A percentile compares a stretch with the other conserved stretches of the same genome.
Evolutionary conservation across 2,888 invertebrate genomes (phyloP).

Genomic region (Coenonympha arcania): DNA sequence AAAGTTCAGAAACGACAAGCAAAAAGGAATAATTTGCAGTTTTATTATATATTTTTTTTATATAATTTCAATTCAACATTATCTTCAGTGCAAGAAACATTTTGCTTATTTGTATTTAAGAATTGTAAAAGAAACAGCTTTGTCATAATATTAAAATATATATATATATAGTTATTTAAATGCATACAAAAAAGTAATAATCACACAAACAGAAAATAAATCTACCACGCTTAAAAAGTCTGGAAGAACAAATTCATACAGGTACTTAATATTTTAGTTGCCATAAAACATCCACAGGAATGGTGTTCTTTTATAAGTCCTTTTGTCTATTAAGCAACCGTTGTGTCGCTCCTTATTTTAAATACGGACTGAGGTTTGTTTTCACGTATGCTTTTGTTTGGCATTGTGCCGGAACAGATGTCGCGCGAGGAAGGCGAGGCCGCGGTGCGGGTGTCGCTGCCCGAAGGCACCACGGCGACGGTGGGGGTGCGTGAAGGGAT

Average conservation of each 20-base stretch:
- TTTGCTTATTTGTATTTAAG: too few species aligned
- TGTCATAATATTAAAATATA: neutral
- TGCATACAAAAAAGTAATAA: too few species aligned
- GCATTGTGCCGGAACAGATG: conserved; percentile 71
- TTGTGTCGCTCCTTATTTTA: conserved; percentile 15
- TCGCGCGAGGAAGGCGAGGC: conserved; percentile 91
- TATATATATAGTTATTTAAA: too few species aligned
- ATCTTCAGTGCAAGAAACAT: too few species aligned
- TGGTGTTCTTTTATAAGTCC: conserved; percentile 10
- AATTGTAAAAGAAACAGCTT: too few species aligned
- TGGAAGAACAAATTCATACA: neutral
- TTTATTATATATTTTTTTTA: too few species aligned
- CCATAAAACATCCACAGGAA: conserved; percentile 1
- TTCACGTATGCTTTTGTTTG: conserved; percentile 19
- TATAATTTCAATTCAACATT: too few species aligned
- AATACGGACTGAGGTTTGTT: conserved; percentile 10
- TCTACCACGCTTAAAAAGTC: neutral
- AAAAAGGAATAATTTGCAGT: too few species aligned
- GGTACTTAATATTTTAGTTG: conserved; percentile 6
- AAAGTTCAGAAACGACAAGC: too few species aligned
- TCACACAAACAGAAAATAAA: neutral
- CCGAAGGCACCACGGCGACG: conserved; percentile 86
- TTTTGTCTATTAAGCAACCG: conserved; percentile 22
- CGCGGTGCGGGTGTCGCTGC: conserved; percentile 90
- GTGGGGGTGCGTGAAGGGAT: conserved; percentile 92